phyloP scores from a whole-genome alignment of 92 coral and sea anemone genomes.

The Plumapathes pennacea region DNA sequence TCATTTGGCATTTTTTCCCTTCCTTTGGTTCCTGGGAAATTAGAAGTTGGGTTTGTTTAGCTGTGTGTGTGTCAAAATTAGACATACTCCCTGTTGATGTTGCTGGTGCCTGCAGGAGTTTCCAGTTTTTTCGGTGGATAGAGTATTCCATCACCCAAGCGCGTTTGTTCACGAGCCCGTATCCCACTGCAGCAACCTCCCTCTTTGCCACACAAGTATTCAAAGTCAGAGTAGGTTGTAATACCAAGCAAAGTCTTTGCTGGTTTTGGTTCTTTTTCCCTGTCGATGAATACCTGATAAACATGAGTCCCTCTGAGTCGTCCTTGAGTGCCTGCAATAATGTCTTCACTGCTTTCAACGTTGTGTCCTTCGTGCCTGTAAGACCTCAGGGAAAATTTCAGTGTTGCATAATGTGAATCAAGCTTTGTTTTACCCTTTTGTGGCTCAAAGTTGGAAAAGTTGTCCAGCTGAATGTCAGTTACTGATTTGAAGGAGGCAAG shows the following conservation, averaged over 20 bases:
- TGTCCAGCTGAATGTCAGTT: constrained; percentile 17
- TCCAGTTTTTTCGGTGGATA: no score
- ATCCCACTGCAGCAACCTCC: neutral
- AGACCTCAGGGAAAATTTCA: constrained; percentile 38
- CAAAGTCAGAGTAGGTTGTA: constrained; percentile 27
- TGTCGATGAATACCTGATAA: constrained; percentile 32
- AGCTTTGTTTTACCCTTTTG: constrained; percentile 64
- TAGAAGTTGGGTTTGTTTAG: no score
- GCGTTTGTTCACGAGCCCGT: constrained; percentile 27
- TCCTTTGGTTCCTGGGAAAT: no score
- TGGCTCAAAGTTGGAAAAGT: constrained; percentile 43
- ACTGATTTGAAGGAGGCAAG: neutral
- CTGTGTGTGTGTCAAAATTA: no score
- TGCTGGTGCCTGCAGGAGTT: no score
- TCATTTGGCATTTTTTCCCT: no score
- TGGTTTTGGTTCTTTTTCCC: constrained; percentile 30
- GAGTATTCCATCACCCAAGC: constrained; percentile 4
- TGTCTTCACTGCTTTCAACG: constrained; percentile 32
- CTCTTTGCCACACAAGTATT: no score
- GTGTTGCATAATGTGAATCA: constrained; percentile 48
- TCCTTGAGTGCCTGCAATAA: constrained; percentile 30
- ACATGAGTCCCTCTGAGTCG: constrained; percentile 57
- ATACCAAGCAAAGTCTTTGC: constrained; percentile 54
- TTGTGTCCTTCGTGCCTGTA: constrained; percentile 29
- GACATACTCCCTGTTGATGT: no score